Evolutionary conservation across 2,113 vertebrate genomes (phyloP).

Genomic region (Tupaia tana): DNA sequence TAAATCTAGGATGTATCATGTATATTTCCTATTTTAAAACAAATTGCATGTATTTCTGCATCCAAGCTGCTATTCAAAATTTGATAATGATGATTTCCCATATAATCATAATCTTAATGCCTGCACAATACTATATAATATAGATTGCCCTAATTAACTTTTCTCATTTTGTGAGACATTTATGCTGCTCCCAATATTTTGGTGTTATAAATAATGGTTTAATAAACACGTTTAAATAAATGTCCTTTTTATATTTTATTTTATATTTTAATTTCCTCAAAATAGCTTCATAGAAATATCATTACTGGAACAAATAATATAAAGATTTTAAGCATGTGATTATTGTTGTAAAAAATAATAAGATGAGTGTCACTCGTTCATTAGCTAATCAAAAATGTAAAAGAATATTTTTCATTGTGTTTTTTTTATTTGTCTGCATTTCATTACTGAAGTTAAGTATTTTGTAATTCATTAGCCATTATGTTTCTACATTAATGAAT

Average conservation of each 20-base stretch:
- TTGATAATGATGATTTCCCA: constrained; percentile 8
- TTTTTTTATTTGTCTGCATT: neutral
- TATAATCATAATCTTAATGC: neutral
- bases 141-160: neutral
- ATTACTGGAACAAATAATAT: neutral
- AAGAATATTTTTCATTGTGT: neutral
- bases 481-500: constrained; percentile 16
- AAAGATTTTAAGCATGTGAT: neutral
- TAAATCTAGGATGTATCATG: constrained; percentile 50
- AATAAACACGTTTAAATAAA: constrained; percentile 29
- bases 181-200: neutral
- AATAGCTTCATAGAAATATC: neutral
- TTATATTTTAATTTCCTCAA: neutral
- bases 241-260: neutral
- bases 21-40: neutral
- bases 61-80: neutral
- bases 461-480: neutral
- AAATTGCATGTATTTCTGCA: neutral
- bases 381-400: neutral
- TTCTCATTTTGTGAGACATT: neutral
- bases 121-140: neutral
- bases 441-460: constrained; percentile 43
- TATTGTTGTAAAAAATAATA: constrained; percentile 18
- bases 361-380: neutral
- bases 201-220: neutral